Base-by-base conservation (phyloP, 2,888 invertebrate species). In the Parnassius apollo region DNA sequence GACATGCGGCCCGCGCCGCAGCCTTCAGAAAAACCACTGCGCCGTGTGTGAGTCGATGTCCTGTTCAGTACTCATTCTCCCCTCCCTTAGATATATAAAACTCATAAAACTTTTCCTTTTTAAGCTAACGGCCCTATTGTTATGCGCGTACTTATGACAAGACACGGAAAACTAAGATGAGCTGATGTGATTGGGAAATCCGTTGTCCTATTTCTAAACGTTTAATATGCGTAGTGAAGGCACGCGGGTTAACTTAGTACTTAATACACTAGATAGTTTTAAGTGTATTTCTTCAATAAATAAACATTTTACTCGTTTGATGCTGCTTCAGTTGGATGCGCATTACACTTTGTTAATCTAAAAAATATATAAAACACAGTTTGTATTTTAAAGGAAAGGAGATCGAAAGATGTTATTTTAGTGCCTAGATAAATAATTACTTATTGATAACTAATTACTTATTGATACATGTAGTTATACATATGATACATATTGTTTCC, bases 21-120 rank as follows among this genome's bases (percentile, higher is more conserved):
- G 91, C 91, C 91, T 91, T 91, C 91, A 88, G 90, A 90, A 91
- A 89, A 88, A 85, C 91, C 91, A 91, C 91, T 91, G 91, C 83
- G 83, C 73, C 71, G 73, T 72, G 83, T 76, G 77, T 66, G 85
- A 77, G 81, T 77, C 83, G 76, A 79, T 79, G 82, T 88, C 91
- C 90, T 88, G 88, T 76, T 77, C 75, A 72, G 72, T 75, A 76
- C 75, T 66, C 77, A 80, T 81, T 82, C 83, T 86, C 89, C 80
- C 88, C 81, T 81, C 75, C 73, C 71, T 62, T 65, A 68, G 66
- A 68, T 70, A 64, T 75, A 75, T 72, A 75, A 69, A 71, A 71
- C 68, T 73, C 69, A 62, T 70, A 69, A 71, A 67, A 68, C 70
- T 68, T 75, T 71, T 83, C 88, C 86, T 85, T 85, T 79, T 80